Evolutionary conservation across 2,113 vertebrate species (phyloP), one percentile per base, ranked within the genome.

Genomic region (Steatornis caripensis): DNA sequence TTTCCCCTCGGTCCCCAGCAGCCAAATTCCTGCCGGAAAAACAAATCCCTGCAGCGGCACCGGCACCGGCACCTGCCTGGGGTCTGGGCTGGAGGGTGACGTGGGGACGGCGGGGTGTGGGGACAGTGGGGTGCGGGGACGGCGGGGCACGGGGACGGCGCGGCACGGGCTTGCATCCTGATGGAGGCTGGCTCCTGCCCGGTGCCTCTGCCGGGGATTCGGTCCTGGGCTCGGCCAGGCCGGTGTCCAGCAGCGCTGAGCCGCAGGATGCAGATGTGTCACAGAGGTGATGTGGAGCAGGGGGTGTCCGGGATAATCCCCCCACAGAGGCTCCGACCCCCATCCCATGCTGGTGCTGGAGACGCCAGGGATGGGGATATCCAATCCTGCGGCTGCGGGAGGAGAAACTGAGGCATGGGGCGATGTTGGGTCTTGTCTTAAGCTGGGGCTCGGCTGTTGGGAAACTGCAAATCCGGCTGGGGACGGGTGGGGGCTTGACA

Each of bases 321-420:
- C 15, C n/a, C 8, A 0, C 1, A 1, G 15, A 37, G 27, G 22
- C 29, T 55, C 46, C 1, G 0, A 10, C 1, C 22, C 20, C 51
- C 49, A 3, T 2, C 54, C 45, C 1, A 0, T 9, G 32, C 21
- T 0, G 1, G 34, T 0, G 1, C 39, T 26, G 80, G 45, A 48
- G 26, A 48, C 18, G 32, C 53, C 72, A 5, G 29, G 43, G n/a
- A 6, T 5, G 81, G 26, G 43, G 21, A 29, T 36, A 10, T 46
- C 36, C 26, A 4, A 8, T 24, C 39, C 34, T 34, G 66, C 12
- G 37, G 45, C 34, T 22, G 27, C 32, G 0, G 32, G 39, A 75
- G 48, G 37, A 7, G 74, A 74, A 48, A 26, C n/a, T 1, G 57
- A 85, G 86, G 51, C 9, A 13, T 4, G 10, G 7, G 61, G 61